A percentile compares a stretch with the other conserved stretches of the same genome.
Conservation (phyloP, 2,797 vertebrate species). For the Eospalax fontanierii region DNA sequence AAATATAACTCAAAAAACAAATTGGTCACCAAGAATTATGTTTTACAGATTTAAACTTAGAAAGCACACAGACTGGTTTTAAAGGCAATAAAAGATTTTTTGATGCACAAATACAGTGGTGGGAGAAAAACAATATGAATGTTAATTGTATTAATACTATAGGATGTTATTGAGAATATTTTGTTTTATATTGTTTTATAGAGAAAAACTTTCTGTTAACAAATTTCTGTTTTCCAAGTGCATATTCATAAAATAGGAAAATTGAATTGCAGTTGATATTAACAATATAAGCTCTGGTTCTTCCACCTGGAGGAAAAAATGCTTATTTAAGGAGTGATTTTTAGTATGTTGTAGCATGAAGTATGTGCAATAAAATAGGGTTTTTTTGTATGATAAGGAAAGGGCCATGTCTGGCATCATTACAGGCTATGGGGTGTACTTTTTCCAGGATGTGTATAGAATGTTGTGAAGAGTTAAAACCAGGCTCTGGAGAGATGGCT, state of each 20-base stretch:
- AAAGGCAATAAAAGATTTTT: conserved; percentile 55
- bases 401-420: background rate
- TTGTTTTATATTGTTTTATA: conserved; percentile 34
- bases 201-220: conserved; percentile 37
- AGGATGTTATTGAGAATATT: conserved; percentile 26
- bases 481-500: background rate
- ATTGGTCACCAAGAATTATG: conserved; percentile 12
- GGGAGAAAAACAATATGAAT: conserved; percentile 36
- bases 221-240: conserved; percentile 25
- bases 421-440: conserved; percentile 45
- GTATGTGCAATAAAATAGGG: background rate
- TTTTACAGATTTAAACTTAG: conserved; percentile 45
- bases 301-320: background rate
- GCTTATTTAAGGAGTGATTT: background rate
- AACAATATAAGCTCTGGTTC: background rate
- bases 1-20: conserved; percentile 44
- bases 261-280: background rate
- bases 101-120: conserved; percentile 34
- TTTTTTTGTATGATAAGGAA: background rate
- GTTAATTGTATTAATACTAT: conserved; percentile 8
- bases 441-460: conserved; percentile 62
- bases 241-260: conserved; percentile 61
- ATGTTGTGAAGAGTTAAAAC: conserved; percentile 67
- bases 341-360: conserved; percentile 1
- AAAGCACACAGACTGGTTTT: conserved; percentile 55